Percentiles rank a stretch among this genome's conserved stretches.
phyloP scores from a whole-genome alignment of 2,888 invertebrate species.

The Athalia circularis region DNA sequence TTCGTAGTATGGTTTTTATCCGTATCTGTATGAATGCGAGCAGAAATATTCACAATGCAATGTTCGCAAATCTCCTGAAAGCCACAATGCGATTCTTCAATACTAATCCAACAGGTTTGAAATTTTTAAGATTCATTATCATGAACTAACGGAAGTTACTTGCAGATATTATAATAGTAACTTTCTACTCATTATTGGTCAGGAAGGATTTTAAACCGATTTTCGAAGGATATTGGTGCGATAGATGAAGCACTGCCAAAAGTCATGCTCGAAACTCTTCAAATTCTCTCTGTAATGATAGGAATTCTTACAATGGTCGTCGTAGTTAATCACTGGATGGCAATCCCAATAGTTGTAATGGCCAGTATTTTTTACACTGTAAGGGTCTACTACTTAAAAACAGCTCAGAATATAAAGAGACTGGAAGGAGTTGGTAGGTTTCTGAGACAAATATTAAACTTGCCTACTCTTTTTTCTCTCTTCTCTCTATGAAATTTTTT shows the following conservation, averaged over 20 bases:
- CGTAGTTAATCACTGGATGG: conserved; percentile 81
- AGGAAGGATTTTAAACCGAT: conserved; percentile 82
- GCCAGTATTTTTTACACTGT: conserved; percentile 79
- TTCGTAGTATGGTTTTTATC: conserved; percentile 77
- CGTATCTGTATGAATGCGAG: conserved; percentile 84
- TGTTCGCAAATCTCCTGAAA: conserved; percentile 83
- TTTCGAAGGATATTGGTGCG: conserved; percentile 84
- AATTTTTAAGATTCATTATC: not conserved
- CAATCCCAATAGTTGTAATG: conserved; percentile 79
- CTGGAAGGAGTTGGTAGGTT: conserved; percentile 76
- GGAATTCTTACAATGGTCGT: conserved; percentile 75
- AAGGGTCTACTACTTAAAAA: conserved; percentile 80
- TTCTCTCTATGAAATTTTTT: conserved; percentile 39
- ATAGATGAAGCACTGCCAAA: conserved; percentile 78
- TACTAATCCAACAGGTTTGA: conserved; percentile 83
- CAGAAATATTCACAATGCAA: conserved; percentile 81
- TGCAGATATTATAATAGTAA: not conserved
- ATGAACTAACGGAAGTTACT: not conserved
- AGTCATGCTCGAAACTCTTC: conserved; percentile 76
- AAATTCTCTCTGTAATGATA: conserved; percentile 73
- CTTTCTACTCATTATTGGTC: conserved; percentile 24
- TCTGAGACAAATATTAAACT: conserved; percentile 6
- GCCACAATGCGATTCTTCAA: conserved; percentile 88
- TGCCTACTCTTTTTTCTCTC: conserved; percentile 87
- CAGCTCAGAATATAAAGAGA: conserved; percentile 84